Conservation (phyloP, 2,797 vertebrate species). For the Menidia menidia region DNA sequence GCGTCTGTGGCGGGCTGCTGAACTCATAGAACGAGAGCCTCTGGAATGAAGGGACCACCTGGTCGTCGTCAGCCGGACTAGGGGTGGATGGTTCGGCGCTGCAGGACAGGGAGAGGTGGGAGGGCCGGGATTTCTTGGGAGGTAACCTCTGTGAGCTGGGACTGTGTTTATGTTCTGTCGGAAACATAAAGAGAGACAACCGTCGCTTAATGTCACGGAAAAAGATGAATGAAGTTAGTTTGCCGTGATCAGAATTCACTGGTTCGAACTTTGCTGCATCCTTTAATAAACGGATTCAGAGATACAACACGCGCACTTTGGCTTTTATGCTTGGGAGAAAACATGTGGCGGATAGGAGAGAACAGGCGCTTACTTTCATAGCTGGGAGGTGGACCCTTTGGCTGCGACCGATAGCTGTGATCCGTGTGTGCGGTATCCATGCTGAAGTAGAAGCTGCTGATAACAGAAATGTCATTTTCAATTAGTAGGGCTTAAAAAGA, state of each 20-base stretch:
- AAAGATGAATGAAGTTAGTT: not conserved
- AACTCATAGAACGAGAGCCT: conserved; percentile 86
- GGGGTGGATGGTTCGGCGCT: conserved; percentile 68
- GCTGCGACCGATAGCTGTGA: conserved; percentile 78
- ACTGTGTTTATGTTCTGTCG: conserved; percentile 80
- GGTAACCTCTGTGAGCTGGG: conserved; percentile 80
- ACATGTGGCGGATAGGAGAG: not conserved
- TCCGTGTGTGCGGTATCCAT: conserved; percentile 85
- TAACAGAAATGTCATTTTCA: conserved; percentile 11
- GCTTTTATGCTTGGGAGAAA: conserved; percentile 13
- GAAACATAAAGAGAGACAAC: conserved; percentile 2
- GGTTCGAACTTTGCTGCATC: not conserved
- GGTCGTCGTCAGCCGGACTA: conserved; percentile 82
- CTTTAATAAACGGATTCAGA: conserved; percentile 12
- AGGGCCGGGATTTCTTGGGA: conserved; percentile 81
- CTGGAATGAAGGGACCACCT: conserved; percentile 84
- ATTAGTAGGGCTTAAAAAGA: conserved; percentile 6
- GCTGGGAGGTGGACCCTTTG: conserved; percentile 75
- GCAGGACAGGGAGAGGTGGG: conserved; percentile 79
- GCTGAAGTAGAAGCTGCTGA: conserved; percentile 87
- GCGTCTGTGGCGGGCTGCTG: conserved; percentile 84
- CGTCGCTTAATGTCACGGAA: not conserved
- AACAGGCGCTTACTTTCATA: conserved; percentile 76
- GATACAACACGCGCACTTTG: conserved; percentile 2
- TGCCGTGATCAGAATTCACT: not conserved